These are phyloP conservation scores for Bostrychus sinensis DNA, from an alignment of 2,113 vertebrate genomes.

Conservation along the genomic window DNA sequence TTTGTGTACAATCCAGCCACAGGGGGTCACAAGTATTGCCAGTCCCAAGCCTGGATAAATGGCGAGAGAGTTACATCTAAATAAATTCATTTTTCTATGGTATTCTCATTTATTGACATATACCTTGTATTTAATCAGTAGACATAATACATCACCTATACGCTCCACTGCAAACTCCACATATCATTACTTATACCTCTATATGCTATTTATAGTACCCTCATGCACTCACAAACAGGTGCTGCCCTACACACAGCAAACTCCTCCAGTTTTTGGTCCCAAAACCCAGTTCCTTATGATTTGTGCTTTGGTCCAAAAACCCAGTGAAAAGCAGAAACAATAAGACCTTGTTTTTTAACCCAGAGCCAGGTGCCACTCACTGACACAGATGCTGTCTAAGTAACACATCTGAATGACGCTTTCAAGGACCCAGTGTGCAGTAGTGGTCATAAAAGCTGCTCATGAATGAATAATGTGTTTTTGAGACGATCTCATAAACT, in stretches of 20 bases:
- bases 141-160: background rate
- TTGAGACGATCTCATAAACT: constrained; percentile 49
- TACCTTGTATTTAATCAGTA: background rate
- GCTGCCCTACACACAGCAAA: constrained; percentile 1
- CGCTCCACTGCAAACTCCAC: background rate
- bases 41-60: no score
- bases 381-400: constrained; percentile 26
- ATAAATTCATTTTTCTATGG: background rate
- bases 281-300: constrained; percentile 20
- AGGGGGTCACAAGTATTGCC: no score
- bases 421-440: constrained; percentile 57
- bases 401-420: constrained; percentile 45
- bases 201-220: constrained; percentile 10
- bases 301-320: constrained; percentile 26
- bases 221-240: constrained; percentile 16
- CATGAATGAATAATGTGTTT: constrained; percentile 71
- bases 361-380: constrained; percentile 50
- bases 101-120: background rate
- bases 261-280: constrained; percentile 30
- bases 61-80: no score
- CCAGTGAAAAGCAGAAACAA: constrained; percentile 17
- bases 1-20: no score
- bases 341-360: constrained; percentile 33
- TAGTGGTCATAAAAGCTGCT: constrained; percentile 63
- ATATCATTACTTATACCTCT: constrained; percentile 25